Percentiles rank a stretch among this genome's conserved stretches.
Evolutionary conservation across 30 jellyfish, hydroid and myxozoan genomes (phyloP).

Genomic region (Aurelia coerulea): DNA sequence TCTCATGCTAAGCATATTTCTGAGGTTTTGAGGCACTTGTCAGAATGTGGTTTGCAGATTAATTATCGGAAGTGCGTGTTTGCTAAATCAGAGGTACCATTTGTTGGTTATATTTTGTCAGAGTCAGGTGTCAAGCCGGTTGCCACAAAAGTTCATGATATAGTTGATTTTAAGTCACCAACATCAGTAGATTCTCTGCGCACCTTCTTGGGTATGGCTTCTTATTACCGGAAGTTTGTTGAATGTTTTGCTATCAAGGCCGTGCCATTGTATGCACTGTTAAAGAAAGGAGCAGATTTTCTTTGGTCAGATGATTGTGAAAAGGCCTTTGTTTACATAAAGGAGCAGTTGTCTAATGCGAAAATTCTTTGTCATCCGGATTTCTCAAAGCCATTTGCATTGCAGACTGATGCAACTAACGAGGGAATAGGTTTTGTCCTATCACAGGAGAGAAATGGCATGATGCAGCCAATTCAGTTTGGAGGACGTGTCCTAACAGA

Average conservation of each 20-base stretch:
- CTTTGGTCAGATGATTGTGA: too few relatives aligned
- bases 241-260: slow-evolving; percentile 4
- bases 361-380: not conserved
- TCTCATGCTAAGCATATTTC: too few relatives aligned
- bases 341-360: not conserved
- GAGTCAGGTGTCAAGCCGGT: slow-evolving; percentile 37
- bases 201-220: slow-evolving; percentile 28
- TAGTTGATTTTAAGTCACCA: not conserved
- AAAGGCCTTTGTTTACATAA: too few relatives aligned
- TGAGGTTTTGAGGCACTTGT: too few relatives aligned
- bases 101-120: slow-evolving; percentile 35
- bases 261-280: not conserved
- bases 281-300: too few relatives aligned
- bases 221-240: slow-evolving; percentile 2
- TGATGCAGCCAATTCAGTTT: slow-evolving; percentile 11
- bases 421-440: slow-evolving; percentile 14
- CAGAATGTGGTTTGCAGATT: slow-evolving; percentile 17
- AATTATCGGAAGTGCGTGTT: slow-evolving; percentile 26
- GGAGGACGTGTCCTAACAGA: slow-evolving; percentile 14
- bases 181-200: slow-evolving; percentile 3
- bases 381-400: slow-evolving; percentile 11
- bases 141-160: slow-evolving; percentile 39
- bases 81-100: slow-evolving; percentile 52
- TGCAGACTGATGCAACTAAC: slow-evolving; percentile 3
- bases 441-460: not conserved